Base-by-base conservation (phyloP, 2,113 vertebrate genomes). In the Pagrus major region DNA sequence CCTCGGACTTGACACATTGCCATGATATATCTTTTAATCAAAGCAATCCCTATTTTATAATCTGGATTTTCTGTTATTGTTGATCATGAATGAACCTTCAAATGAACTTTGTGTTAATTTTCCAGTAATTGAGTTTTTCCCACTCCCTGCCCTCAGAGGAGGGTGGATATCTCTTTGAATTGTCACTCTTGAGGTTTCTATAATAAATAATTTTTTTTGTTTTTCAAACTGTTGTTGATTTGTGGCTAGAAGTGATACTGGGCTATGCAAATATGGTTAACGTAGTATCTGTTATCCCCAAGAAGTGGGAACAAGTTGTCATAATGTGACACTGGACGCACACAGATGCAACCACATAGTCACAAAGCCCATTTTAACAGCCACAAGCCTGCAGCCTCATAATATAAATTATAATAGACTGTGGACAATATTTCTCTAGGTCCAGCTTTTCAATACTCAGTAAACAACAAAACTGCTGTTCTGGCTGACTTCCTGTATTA, bases 381-480 rank as follows among this genome's bases (percentile, higher is more conserved):
- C 33, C 37, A 37, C 10, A 16, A 47, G 52, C 64, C 66, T 41
- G n/a, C 23, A 52, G 54, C 47, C 20, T 83, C 65, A 80, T 20
- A 67, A 46, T 71, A 66, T 64, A 55, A 71, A 78, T 41, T 9
- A 42, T 72, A 69, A 76, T 65, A 68, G 64, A 79, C 56, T 63
- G 39, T 51, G 33, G 42, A 63, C 31, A 59, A 41, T 60, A 59
- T 86, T 59, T 79, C 52, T 79, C 67, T 42, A 10, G 33, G 64
- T 75, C 81, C 31, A 66, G 44, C 49, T 63, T 74, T 72, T 64
- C 52, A 70, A 51, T 79, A 20, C 39, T 2, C 10, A 25, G n/a
- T 71, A 76, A 78, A 70, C 54, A 74, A 80, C 69, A 51, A 74
- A 84, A 60, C 29, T 67, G 52, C 63, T 52, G 66, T 58, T 71